These are phyloP conservation scores for Syrphus vitripennis DNA, from an alignment of 2,888 invertebrate genomes.

Conservation along the genomic window DNA sequence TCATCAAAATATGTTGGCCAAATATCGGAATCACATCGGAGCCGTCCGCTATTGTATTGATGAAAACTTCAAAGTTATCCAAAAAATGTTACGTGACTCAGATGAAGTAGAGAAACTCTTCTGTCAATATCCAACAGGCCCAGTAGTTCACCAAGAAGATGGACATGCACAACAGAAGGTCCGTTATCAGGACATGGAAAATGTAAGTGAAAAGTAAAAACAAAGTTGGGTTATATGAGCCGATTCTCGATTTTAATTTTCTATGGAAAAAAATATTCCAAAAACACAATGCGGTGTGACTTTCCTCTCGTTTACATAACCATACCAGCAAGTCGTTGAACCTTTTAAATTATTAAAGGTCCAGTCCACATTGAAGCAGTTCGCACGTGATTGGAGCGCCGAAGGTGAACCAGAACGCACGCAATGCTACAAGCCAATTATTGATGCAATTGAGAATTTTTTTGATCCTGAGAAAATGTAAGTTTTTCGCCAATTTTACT, in stretches of 20 bases:
- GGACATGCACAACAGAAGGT: constrained; percentile 75
- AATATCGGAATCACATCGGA: constrained; percentile 89
- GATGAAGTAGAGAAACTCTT: constrained; percentile 83
- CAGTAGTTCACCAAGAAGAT: constrained; percentile 88
- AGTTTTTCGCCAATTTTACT: constrained; percentile 49
- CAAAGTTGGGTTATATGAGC: background rate
- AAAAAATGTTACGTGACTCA: constrained; percentile 81
- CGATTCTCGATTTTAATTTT: constrained; percentile 43
- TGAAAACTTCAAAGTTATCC: constrained; percentile 82
- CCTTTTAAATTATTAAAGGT: constrained; percentile 85
- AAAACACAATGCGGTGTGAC: constrained; percentile 50
- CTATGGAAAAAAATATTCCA: constrained; percentile 58
- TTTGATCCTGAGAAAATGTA: constrained; percentile 87
- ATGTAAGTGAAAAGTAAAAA: constrained; percentile 75
- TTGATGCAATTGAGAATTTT: constrained; percentile 89
- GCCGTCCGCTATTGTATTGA: constrained; percentile 90
- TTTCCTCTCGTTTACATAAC: constrained; percentile 61
- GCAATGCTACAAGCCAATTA: constrained; percentile 94
- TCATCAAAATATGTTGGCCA: constrained; percentile 89
- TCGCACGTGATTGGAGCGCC: constrained; percentile 98
- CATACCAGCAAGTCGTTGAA: constrained; percentile 77
- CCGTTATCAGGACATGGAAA: constrained; percentile 79
- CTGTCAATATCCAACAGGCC: constrained; percentile 81
- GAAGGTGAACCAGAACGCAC: constrained; percentile 91
- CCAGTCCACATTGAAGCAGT: constrained; percentile 95